A percentile compares a stretch with the other conserved stretches of the same genome.
phyloP scores from a whole-genome alignment of 2,113 vertebrate genomes.

The Microcebus ravelobensis region DNA sequence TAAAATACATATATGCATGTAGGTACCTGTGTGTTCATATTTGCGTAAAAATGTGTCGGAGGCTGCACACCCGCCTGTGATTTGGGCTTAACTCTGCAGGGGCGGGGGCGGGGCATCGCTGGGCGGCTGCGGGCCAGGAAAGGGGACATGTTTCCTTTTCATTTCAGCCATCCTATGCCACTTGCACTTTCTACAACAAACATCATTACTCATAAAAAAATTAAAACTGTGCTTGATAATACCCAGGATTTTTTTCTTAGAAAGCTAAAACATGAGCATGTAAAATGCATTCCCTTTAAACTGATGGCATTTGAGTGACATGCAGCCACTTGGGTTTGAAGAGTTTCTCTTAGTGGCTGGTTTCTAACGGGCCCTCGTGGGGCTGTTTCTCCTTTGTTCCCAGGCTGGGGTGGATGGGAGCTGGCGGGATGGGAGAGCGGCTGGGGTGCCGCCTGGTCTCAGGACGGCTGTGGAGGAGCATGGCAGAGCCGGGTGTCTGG shows the following conservation, averaged over 20 bases:
- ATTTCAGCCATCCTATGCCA: not conserved
- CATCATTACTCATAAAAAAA: not conserved
- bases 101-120: too few species aligned
- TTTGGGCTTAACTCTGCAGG: not conserved
- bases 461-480: not conserved
- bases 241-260: not conserved
- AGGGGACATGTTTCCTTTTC: not conserved
- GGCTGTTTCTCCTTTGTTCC: not conserved
- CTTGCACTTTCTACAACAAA: not conserved
- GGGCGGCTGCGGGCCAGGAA: not conserved
- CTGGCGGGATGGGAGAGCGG: not conserved
- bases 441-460: not conserved
- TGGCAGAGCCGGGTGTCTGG: not conserved
- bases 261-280: not conserved
- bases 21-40: not conserved
- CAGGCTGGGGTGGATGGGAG: too few species aligned
- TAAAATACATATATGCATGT: accelerated
- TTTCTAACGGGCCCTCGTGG: not conserved
- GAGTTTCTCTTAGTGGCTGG: not conserved
- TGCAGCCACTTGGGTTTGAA: not conserved
- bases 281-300: not conserved
- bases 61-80: not conserved
- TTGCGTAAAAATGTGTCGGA: not conserved
- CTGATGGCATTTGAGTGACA: not conserved
- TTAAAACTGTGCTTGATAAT: not conserved